phyloP scores from a whole-genome alignment of 2,888 invertebrate species.

The Diaphora mendica region DNA sequence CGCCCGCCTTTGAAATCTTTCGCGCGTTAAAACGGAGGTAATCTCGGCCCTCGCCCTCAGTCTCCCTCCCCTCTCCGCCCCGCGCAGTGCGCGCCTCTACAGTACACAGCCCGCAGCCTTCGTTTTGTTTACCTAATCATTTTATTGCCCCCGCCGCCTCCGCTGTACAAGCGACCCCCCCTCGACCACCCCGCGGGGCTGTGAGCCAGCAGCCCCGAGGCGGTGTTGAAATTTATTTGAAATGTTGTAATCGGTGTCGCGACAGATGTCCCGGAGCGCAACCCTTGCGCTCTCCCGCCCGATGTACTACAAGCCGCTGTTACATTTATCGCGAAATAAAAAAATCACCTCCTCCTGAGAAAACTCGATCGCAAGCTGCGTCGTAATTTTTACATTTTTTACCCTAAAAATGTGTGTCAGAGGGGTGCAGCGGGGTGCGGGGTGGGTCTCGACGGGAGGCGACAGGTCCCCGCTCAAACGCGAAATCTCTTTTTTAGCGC shows the following conservation, averaged over 20 bases:
- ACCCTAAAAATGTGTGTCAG: conserved; percentile 84
- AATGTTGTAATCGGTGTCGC: conserved; percentile 64
- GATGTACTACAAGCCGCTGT: conserved; percentile 74
- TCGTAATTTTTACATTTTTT: conserved; percentile 80
- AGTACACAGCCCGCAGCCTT: conserved; percentile 70
- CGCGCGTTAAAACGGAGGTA: conserved; percentile 86
- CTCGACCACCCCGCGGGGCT: conserved; percentile 41
- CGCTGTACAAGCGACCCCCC: conserved; percentile 20
- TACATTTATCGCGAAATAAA: conserved; percentile 73
- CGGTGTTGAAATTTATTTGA: conserved; percentile 65
- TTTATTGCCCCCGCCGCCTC: conserved; percentile 67
- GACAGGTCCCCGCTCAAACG: conserved; percentile 72
- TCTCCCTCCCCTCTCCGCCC: conserved; percentile 35
- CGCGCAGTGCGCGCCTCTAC: conserved; percentile 52
- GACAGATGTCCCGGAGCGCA: conserved; percentile 66
- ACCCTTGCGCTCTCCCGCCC: conserved; percentile 68
- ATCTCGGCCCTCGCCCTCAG: conserved; percentile 68
- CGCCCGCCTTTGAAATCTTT: conserved; percentile 83
- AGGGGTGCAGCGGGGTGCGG: conserved; percentile 58
- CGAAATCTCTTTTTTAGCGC: conserved; percentile 83
- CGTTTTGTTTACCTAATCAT: conserved; percentile 84
- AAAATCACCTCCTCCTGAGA: conserved; percentile 73
- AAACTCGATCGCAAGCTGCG: conserved; percentile 82
- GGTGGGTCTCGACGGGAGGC: conserved; percentile 61
- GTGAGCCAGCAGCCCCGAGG: conserved; percentile 36